Conservation (phyloP, 1,140 invertebrate genomes). For the Caenorhabditis latens region DNA sequence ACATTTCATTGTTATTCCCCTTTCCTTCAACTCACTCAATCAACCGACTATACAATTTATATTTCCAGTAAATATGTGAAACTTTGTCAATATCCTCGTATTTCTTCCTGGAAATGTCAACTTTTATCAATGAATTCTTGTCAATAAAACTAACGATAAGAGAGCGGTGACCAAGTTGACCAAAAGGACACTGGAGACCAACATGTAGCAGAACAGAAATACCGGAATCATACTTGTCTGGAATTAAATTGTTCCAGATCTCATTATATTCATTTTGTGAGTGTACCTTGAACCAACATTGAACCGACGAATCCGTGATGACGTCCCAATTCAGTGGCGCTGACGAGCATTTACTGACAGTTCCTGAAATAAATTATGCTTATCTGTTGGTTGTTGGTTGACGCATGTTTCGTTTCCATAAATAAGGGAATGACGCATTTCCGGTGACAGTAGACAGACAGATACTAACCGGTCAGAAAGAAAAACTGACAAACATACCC, state of each 20-base stretch:
- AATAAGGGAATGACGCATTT: too few species aligned
- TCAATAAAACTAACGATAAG: conserved; percentile 27
- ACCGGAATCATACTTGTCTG: conserved; percentile 58
- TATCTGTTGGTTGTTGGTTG: not conserved
- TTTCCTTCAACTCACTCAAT: conserved; percentile 45
- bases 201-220: conserved; percentile 56
- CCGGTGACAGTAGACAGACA: too few species aligned
- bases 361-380: conserved; percentile 7
- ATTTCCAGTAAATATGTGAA: conserved; percentile 61
- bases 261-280: not conserved
- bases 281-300: conserved; percentile 54
- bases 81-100: conserved; percentile 58
- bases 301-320: conserved; percentile 54
- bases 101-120: conserved; percentile 44
- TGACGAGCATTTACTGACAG: conserved; percentile 45
- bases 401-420: not conserved
- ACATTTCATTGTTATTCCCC: not conserved
- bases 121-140: not conserved
- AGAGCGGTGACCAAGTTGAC: conserved; percentile 57
- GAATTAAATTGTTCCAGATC: not conserved
- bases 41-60: conserved; percentile 39
- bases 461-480: too few species aligned
- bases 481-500: not conserved
- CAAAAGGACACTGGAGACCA: conserved; percentile 55
- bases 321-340: conserved; percentile 44